Evolutionary conservation across 1,140 invertebrate genomes (phyloP).

Genomic region (Drosophila sproati): DNA sequence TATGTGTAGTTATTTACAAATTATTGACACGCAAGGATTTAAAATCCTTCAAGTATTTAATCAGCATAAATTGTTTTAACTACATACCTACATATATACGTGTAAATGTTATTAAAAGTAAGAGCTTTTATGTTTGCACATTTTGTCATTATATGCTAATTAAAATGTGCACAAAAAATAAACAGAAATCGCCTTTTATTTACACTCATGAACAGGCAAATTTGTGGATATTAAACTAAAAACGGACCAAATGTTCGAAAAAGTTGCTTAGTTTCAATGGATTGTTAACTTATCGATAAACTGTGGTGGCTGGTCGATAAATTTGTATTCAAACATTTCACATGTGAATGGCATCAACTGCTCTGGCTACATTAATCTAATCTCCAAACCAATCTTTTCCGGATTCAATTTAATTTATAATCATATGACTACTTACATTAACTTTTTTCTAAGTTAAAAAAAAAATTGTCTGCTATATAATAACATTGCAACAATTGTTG

Average conservation of each 20-base stretch:
- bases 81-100: constrained; percentile 2
- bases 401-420: no score
- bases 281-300: not conserved
- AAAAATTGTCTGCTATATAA: no score
- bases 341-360: not conserved
- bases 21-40: constrained; percentile 48
- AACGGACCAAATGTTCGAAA: not conserved
- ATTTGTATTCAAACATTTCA: not conserved
- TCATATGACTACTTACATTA: no score
- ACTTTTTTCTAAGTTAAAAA: no score
- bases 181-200: not conserved
- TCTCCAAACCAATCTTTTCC: no score
- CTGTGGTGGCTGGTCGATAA: constrained; percentile 27
- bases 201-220: not conserved
- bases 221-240: no score
- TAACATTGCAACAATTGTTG: no score
- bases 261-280: not conserved
- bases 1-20: constrained; percentile 9
- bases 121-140: constrained; percentile 4
- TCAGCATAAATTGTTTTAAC: constrained; percentile 22
- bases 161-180: not conserved
- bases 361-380: no score
- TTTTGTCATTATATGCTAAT: constrained; percentile 22
- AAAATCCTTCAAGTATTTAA: constrained; percentile 56
- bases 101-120: constrained; percentile 15